Evolutionary conservation across 2,113 vertebrate genomes (phyloP).

Genomic region (Uria aalge): DNA sequence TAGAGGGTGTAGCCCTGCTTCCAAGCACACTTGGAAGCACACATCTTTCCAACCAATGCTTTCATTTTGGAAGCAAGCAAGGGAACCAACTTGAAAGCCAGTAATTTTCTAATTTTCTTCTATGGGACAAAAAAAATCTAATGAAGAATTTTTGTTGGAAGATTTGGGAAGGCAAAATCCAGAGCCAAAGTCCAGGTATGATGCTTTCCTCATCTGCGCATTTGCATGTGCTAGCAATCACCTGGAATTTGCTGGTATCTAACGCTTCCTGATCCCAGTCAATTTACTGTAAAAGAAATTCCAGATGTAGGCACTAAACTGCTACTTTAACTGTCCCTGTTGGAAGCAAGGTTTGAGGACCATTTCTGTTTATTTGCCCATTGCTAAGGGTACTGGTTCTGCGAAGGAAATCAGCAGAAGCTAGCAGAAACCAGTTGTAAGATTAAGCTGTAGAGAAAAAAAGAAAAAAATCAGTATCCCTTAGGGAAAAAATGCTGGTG

Average conservation of each 20-base stretch:
- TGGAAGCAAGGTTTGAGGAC: background rate
- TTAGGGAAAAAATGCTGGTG: background rate
- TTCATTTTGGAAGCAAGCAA: conserved; percentile 6
- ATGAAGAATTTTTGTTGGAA: background rate
- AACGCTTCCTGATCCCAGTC: background rate
- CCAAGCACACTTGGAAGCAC: background rate
- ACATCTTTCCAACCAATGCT: background rate
- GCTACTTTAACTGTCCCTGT: background rate
- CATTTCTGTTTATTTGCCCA: background rate
- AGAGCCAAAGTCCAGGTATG: background rate
- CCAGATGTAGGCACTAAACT: background rate
- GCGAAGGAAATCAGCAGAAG: background rate
- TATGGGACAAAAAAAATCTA: background rate
- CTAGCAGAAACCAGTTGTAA: background rate
- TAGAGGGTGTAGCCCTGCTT: background rate
- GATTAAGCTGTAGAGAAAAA: background rate
- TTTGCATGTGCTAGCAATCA: conserved; percentile 40
- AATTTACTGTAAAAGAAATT: background rate
- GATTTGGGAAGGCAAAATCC: background rate
- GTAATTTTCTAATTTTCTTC: conserved; percentile 16
- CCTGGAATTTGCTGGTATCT: conserved; percentile 17
- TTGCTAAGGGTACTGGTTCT: background rate
- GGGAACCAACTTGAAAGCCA: background rate
- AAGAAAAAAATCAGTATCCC: background rate
- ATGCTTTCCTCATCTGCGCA: background rate